Conservation (phyloP, 2,797 vertebrate species). For the Phoeniculus purpureus region DNA sequence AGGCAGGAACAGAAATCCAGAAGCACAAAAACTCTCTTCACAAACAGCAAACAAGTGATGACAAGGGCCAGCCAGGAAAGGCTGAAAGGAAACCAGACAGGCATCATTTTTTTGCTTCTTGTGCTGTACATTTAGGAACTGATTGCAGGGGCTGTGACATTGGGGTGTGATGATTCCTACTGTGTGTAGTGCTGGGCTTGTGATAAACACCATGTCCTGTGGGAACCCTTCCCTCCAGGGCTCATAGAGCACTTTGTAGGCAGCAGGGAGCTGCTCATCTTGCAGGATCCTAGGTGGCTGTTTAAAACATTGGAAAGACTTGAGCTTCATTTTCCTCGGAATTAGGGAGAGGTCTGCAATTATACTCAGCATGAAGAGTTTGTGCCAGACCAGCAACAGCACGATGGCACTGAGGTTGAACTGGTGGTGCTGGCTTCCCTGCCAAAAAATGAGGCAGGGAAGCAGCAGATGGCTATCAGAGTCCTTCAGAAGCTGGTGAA, state of each 20-base stretch:
- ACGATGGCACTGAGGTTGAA: background rate
- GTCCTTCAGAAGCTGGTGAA: background rate
- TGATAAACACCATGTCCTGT: background rate
- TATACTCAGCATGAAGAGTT: background rate
- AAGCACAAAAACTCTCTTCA: constrained; percentile 32
- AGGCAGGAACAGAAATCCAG: constrained; percentile 18
- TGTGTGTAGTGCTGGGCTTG: background rate
- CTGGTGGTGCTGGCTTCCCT: background rate
- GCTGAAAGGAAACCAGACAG: background rate
- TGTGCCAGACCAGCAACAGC: background rate
- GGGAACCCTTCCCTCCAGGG: background rate
- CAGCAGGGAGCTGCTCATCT: background rate
- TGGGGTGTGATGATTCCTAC: background rate
- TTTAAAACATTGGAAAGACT: background rate
- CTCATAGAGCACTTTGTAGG: background rate
- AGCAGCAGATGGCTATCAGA: background rate
- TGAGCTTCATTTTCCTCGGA: background rate
- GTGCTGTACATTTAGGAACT: background rate
- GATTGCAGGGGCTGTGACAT: background rate
- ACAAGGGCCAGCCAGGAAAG: background rate
- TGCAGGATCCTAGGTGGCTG: background rate
- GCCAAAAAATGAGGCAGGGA: background rate
- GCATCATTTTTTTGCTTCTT: background rate
- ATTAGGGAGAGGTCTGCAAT: background rate
- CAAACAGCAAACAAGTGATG: background rate